Evolutionary conservation across 2,113 vertebrate genomes (phyloP), one percentile per base, ranked within the genome.

Genomic region (Pygoscelis adeliae): DNA sequence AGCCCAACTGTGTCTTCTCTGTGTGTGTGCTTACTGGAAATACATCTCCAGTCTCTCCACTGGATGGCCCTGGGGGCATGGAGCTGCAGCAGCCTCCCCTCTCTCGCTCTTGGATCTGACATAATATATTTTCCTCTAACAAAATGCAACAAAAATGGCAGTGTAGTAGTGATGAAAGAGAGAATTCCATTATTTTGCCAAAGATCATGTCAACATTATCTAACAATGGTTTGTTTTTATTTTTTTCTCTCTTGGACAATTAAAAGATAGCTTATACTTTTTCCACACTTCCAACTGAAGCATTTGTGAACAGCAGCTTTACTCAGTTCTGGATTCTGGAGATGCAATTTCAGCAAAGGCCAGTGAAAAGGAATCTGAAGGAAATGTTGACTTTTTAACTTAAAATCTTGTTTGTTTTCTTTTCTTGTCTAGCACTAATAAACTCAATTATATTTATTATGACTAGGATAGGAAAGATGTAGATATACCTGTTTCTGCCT

Each of bases 61-160:
- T 44, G 15, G 12, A 30, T 49, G 18, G 2, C 5, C 11, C 3
- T 32, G 26, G 26, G 15, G 13, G 2, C 12, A 22, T 3, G 14
- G 42, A 66, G 10, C 5, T 79, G 26, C 27, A 76, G 20, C 21
- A 76, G 6, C 15, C 19, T 76, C 44, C 6, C 2, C 4, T 69
- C 7, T 36, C 22, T 61, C 0, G 0, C 7, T 61, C 11, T 62
- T 61, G 13, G 5, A 61, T 53, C 17, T 4, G 9, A 32, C 21
- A 27, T 4, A 2, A 3, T 67, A 2, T 53, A 13, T 77, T 87
- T 83, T 50, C 30, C 34, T 77, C 26, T 34, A 61, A 47, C 3
- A 77, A 83, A 77, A 30, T 22, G 5, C 11, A 73, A 49, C 16
- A 83, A 87, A 90, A 84, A 52, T 79, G 7, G 5, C 30, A 69